Evolutionary conservation across 1,140 invertebrate species (phyloP).

Genomic region (Drosophila orosa): DNA sequence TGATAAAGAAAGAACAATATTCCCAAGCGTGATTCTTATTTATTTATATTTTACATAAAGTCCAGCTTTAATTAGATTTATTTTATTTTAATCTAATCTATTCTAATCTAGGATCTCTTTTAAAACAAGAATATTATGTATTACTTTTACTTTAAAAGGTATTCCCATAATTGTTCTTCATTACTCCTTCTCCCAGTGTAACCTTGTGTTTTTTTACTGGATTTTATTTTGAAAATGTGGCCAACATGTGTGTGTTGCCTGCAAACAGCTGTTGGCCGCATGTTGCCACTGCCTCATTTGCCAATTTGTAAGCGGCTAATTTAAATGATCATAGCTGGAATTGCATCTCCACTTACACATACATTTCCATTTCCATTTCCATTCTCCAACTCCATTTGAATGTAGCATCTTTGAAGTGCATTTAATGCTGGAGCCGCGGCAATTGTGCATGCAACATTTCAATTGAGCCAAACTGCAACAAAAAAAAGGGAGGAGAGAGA

Average conservation of each 20-base stretch:
- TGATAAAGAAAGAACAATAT: no score
- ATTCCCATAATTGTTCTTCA: no score
- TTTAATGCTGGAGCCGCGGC: slow-evolving; percentile 36
- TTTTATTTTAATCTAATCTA: no score
- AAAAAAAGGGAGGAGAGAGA: slow-evolving; percentile 1
- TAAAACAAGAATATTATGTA: no score
- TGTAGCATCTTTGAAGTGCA: slow-evolving; percentile 56
- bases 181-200: neutral
- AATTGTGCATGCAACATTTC: slow-evolving; percentile 82
- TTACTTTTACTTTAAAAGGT: no score
- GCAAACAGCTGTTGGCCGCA: slow-evolving; percentile 68
- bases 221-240: slow-evolving; percentile 52
- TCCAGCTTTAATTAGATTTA: no score
- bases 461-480: slow-evolving; percentile 64
- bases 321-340: slow-evolving; percentile 63
- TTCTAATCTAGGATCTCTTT: no score
- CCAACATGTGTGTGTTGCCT: slow-evolving; percentile 64
- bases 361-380: neutral
- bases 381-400: slow-evolving; percentile 39
- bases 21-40: no score
- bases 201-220: neutral
- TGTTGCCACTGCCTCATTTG: slow-evolving; percentile 66
- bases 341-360: slow-evolving; percentile 48
- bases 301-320: slow-evolving; percentile 75
- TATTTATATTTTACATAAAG: no score